These are phyloP conservation scores for Bursaphelenchus okinawaensis DNA, from an alignment of 2,888 invertebrate genomes.

Conservation along the genomic window DNA sequence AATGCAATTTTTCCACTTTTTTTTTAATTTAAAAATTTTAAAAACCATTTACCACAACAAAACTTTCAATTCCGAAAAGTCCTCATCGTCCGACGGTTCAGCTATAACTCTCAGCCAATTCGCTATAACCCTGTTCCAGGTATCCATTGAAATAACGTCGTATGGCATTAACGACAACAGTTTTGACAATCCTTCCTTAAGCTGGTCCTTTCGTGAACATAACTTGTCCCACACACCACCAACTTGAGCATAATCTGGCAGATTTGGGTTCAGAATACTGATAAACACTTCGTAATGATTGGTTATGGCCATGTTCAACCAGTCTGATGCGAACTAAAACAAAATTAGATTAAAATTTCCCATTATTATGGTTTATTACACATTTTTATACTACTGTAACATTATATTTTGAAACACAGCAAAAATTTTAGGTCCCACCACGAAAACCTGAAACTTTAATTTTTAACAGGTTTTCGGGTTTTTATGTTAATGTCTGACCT, in stretches of 20 bases:
- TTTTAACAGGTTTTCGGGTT: too few species aligned
- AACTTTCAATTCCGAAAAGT: slow-evolving; percentile 75
- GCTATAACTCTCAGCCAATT: slow-evolving; percentile 96
- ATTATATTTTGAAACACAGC: too few species aligned
- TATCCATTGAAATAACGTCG: slow-evolving; percentile 75
- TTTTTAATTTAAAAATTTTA: not conserved
- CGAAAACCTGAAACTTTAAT: too few species aligned
- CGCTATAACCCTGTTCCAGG: slow-evolving; percentile 96
- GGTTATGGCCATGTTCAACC: slow-evolving; percentile 78
- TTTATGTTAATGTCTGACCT: too few species aligned
- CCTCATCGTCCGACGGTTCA: slow-evolving; percentile 58
- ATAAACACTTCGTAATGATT: slow-evolving; percentile 83
- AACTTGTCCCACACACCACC: slow-evolving; percentile 78
- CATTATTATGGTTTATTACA: not conserved
- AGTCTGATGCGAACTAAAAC: slow-evolving; percentile 74
- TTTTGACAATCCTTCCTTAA: slow-evolving; percentile 82
- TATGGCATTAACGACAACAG: slow-evolving; percentile 93
- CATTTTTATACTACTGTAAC: not conserved
- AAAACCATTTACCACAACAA: slow-evolving; percentile 66
- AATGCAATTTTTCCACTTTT: not conserved
- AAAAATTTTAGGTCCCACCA: too few species aligned
- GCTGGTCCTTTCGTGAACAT: slow-evolving; percentile 70
- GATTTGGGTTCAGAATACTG: slow-evolving; percentile 87
- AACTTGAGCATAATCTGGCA: slow-evolving; percentile 86
- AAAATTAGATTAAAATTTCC: not conserved